Conservation (phyloP, 2,797 vertebrate genomes). For the Peromyscus nudipes region DNA sequence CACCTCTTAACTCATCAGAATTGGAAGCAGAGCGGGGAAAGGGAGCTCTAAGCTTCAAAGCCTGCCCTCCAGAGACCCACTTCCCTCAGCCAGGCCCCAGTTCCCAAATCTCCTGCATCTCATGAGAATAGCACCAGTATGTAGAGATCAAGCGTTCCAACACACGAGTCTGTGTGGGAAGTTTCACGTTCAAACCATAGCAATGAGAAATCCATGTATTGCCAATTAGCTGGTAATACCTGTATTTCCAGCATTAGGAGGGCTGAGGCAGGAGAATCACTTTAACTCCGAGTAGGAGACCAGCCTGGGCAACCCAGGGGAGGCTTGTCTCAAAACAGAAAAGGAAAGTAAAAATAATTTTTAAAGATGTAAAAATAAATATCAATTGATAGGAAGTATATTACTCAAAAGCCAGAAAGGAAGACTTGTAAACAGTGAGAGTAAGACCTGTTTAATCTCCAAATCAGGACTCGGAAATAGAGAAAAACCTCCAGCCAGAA, state of each 20-base stretch:
- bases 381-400: constrained; percentile 29
- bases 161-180: background rate
- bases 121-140: background rate
- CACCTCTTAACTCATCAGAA: background rate
- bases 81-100: background rate
- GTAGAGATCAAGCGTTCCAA: background rate
- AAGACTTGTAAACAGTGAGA: background rate
- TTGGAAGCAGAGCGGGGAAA: background rate
- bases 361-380: constrained; percentile 29
- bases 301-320: background rate
- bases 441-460: constrained; percentile 28
- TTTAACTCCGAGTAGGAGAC: background rate
- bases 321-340: background rate
- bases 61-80: too few species aligned
- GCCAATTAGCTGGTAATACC: background rate
- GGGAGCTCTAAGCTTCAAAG: background rate
- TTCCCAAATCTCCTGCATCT: background rate
- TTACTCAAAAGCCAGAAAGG: background rate
- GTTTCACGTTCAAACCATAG: background rate
- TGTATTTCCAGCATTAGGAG: background rate
- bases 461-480: constrained; percentile 35
- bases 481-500: constrained; percentile 54
- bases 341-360: background rate
- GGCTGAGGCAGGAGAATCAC: background rate
- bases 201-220: background rate